Conservation (phyloP, 1,140 invertebrate species). For the Sipha flava region DNA sequence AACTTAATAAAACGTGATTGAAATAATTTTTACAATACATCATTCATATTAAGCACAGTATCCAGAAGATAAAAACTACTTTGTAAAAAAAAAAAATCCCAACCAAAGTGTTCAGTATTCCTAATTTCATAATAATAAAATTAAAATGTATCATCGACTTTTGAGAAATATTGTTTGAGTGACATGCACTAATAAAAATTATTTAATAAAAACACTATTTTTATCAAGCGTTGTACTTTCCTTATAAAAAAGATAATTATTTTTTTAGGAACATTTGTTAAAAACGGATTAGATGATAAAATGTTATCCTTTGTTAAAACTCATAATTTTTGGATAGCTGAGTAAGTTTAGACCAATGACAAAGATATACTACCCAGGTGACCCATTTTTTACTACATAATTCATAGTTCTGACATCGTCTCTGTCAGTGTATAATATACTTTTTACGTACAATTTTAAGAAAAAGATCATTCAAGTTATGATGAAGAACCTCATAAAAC, state of each 20-base stretch:
- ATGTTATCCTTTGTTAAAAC: not conserved
- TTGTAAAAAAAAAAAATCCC: not conserved
- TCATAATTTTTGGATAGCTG: not conserved
- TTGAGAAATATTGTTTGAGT: no score
- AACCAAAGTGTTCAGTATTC: not conserved
- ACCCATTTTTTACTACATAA: not conserved
- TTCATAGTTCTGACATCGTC: no score
- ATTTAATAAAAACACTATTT: not conserved
- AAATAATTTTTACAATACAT: not conserved
- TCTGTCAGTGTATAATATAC: not conserved
- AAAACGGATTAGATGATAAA: not conserved
- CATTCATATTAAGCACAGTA: not conserved
- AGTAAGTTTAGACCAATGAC: not conserved
- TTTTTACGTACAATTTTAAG: not conserved
- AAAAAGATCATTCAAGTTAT: not conserved
- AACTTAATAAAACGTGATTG: not conserved
- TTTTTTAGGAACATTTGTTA: not conserved
- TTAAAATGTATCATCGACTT: no score
- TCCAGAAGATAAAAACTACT: not conserved
- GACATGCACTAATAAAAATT: no score
- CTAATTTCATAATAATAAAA: no score
- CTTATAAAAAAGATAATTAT: not conserved
- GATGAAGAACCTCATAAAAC: no score
- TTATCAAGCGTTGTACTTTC: not conserved
- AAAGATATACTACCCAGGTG: not conserved